A percentile compares a stretch with the other conserved stretches of the same genome.
These are phyloP conservation scores for Lepus oiostolus DNA, from an alignment of 2,797 vertebrate genomes.

Conservation along the genomic window DNA sequence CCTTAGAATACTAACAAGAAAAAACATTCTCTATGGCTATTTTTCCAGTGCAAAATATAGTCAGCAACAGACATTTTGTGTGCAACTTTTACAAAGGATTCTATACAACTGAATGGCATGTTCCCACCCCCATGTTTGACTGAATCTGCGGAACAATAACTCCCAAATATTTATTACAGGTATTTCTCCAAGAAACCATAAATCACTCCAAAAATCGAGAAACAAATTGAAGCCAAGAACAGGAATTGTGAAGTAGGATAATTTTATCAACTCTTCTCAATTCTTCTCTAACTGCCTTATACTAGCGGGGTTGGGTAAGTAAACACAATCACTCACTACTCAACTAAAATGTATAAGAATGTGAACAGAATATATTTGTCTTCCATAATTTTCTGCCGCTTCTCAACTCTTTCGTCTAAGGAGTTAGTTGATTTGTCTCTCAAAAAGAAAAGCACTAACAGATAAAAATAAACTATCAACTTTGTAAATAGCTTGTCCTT, in stretches of 20 bases:
- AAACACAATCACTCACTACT: background rate
- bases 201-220: conserved; percentile 31
- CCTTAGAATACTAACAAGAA: conserved; percentile 70
- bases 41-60: conserved; percentile 59
- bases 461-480: conserved; percentile 59
- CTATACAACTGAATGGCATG: conserved; percentile 70
- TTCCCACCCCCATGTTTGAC: conserved; percentile 49
- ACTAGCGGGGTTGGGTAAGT: background rate
- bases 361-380: background rate
- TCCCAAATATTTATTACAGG: conserved; percentile 59
- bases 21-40: conserved; percentile 62
- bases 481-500: conserved; percentile 5
- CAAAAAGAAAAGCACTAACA: conserved; percentile 55
- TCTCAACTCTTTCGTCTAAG: conserved; percentile 51
- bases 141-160: conserved; percentile 62
- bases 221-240: conserved; percentile 49
- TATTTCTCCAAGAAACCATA: conserved; percentile 46
- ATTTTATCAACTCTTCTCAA: background rate
- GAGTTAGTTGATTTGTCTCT: background rate
- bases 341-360: background rate
- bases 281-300: background rate
- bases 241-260: background rate
- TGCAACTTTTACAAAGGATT: conserved; percentile 56
- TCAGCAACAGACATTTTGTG: conserved; percentile 55
- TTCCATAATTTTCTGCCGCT: background rate